These are phyloP conservation scores for Eulemur albifrons DNA, from an alignment of 2,797 vertebrate genomes.

Conservation along the genomic window DNA sequence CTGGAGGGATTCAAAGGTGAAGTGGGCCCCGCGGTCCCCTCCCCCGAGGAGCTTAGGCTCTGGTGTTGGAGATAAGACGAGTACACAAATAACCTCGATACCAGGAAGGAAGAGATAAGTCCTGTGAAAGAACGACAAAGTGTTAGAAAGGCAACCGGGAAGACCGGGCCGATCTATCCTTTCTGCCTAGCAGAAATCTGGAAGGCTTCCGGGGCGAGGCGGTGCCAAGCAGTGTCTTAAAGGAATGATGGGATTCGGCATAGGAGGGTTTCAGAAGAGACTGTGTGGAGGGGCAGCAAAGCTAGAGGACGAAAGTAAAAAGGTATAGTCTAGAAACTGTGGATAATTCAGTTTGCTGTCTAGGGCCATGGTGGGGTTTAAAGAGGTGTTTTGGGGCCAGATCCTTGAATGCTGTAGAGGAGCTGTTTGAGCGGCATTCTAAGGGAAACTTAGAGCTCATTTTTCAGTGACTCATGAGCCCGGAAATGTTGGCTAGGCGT, in stretches of 20 bases:
- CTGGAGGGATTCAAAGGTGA: slow-evolving; percentile 21
- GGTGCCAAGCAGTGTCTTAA: neutral
- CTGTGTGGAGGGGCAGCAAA: neutral
- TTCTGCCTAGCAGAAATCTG: slow-evolving; percentile 40
- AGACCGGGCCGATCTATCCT: neutral
- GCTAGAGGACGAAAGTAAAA: slow-evolving; percentile 27
- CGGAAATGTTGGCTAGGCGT: slow-evolving; percentile 57
- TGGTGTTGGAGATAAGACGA: slow-evolving; percentile 49
- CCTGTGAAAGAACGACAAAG: neutral
- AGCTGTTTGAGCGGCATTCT: slow-evolving; percentile 24
- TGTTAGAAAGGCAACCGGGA: neutral
- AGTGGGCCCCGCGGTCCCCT: neutral
- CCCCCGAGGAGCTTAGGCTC: neutral
- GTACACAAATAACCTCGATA: neutral
- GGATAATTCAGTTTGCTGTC: neutral
- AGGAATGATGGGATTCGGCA: neutral
- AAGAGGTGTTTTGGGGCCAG: neutral
- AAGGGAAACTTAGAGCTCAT: slow-evolving; percentile 32
- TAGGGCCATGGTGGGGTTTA: neutral
- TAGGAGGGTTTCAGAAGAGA: neutral
- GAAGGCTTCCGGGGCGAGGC: slow-evolving; percentile 56
- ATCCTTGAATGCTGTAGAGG: neutral
- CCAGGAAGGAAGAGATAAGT: slow-evolving; percentile 27
- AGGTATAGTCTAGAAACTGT: neutral
- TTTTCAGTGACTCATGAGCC: slow-evolving; percentile 64